phyloP scores from a whole-genome alignment of 2,888 invertebrate genomes.

The Hypolimnas misippus region DNA sequence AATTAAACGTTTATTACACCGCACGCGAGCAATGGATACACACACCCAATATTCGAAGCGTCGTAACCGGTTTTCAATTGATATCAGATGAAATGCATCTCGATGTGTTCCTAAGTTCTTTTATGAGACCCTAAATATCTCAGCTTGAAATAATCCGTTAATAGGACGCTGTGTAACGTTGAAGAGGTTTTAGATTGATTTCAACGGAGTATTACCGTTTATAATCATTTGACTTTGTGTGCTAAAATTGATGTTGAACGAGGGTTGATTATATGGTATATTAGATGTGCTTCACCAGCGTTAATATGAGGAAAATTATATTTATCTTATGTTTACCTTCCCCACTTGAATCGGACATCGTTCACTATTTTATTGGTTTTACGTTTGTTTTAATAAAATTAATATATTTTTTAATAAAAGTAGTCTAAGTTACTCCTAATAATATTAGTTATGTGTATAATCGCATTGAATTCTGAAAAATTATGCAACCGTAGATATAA shows the following conservation, averaged over 20 bases:
- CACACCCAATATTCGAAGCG: slow-evolving; percentile 15
- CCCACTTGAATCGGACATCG: no score
- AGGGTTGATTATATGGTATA: no score
- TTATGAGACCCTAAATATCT: slow-evolving; percentile 26
- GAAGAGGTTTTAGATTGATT: not conserved
- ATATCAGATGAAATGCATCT: slow-evolving; percentile 32
- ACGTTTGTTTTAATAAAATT: no score
- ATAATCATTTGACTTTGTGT: not conserved
- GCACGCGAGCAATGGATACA: slow-evolving; percentile 22
- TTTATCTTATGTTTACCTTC: no score
- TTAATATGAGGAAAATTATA: no score
- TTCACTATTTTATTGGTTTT: no score
- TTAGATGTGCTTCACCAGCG: no score
- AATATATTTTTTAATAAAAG: no score
- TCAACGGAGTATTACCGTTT: not conserved
- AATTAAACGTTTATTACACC: slow-evolving; percentile 12
- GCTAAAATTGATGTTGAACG: not conserved
- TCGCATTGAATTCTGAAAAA: no score
- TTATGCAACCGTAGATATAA: no score
- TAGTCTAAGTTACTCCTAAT: no score
- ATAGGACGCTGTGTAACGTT: not conserved
- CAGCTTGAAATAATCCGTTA: slow-evolving; percentile 22
- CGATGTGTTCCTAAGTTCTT: slow-evolving; percentile 27
- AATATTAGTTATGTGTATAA: no score
- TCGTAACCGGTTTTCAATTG: slow-evolving; percentile 25